Conservation (phyloP, 2,113 vertebrate species). For the Colinus virginianus region DNA sequence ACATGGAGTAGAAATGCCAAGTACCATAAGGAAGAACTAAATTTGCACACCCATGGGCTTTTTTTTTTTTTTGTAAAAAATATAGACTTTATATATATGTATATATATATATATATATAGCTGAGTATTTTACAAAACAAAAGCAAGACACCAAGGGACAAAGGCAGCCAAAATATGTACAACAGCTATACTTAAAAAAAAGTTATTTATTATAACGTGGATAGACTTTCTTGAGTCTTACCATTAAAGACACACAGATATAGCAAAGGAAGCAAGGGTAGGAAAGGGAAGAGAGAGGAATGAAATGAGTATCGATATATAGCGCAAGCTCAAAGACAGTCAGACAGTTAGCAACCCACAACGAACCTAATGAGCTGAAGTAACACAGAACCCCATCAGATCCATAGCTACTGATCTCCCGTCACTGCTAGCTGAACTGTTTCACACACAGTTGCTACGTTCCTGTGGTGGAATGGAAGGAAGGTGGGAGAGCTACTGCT, state of each 20-base stretch:
- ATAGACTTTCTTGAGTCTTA: constrained; percentile 94
- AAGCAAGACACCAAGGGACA: constrained; percentile 87
- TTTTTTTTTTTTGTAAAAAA: constrained; percentile 69
- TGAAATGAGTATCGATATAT: constrained; percentile 81
- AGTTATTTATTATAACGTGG: constrained; percentile 89
- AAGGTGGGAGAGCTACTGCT: not conserved
- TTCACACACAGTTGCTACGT: not conserved
- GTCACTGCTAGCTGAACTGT: not conserved
- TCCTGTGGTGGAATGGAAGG: not conserved
- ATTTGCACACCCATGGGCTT: constrained; percentile 67
- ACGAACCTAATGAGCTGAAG: constrained; percentile 32
- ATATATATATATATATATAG: not conserved
- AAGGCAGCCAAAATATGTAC: constrained; percentile 87
- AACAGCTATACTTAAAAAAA: constrained; percentile 80
- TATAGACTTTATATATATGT: not conserved
- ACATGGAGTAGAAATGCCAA: constrained; percentile 77
- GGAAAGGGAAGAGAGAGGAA: constrained; percentile 88
- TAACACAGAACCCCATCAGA: not conserved
- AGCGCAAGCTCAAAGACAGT: constrained; percentile 83
- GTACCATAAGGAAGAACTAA: constrained; percentile 75
- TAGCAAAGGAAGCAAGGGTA: constrained; percentile 87
- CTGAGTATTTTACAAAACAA: constrained; percentile 80
- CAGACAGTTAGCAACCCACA: constrained; percentile 81
- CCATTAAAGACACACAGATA: constrained; percentile 92
- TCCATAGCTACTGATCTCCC: not conserved